Percentiles rank a stretch among this genome's conserved stretches.
phyloP scores from a whole-genome alignment of 2,888 invertebrate genomes.

The Muschampia plurimacula region DNA sequence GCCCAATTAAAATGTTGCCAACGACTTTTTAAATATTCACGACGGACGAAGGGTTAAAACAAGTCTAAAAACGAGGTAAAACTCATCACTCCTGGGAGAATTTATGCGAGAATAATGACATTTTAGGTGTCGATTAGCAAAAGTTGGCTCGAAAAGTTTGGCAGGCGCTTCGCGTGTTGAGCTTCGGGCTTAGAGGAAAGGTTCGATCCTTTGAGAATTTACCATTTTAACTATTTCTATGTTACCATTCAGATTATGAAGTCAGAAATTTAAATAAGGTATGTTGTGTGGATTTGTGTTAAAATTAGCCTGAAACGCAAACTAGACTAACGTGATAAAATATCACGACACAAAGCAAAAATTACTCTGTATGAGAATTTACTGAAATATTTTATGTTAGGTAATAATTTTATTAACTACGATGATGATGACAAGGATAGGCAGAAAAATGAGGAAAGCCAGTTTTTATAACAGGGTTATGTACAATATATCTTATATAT shows the following conservation, averaged over 20 bases:
- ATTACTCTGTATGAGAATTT: too few relatives aligned
- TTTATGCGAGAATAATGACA: slow-evolving; percentile 80
- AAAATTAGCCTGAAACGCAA: too few relatives aligned
- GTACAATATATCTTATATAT: too few relatives aligned
- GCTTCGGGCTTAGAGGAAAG: slow-evolving; percentile 3
- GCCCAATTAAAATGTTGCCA: slow-evolving; percentile 83
- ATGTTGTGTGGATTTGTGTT: background rate
- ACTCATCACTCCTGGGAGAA: slow-evolving; percentile 77
- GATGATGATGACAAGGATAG: too few relatives aligned
- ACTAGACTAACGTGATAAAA: too few relatives aligned
- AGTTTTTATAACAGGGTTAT: too few relatives aligned
- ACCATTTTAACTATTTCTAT: background rate
- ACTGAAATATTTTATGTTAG: too few relatives aligned
- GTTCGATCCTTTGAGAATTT: background rate
- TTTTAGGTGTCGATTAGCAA: slow-evolving; percentile 81
- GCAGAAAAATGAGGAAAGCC: too few relatives aligned
- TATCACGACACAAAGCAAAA: too few relatives aligned
- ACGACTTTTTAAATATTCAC: slow-evolving; percentile 85
- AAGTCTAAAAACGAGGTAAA: slow-evolving; percentile 75
- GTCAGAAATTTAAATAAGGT: background rate
- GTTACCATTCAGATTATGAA: background rate
- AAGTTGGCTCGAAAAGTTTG: slow-evolving; percentile 69
- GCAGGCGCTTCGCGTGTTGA: slow-evolving; percentile 43
- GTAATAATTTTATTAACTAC: too few relatives aligned
- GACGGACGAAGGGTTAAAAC: slow-evolving; percentile 72